These are phyloP conservation scores for Siniperca chuatsi DNA, from an alignment of 2,113 vertebrate genomes.

Conservation along the genomic window DNA sequence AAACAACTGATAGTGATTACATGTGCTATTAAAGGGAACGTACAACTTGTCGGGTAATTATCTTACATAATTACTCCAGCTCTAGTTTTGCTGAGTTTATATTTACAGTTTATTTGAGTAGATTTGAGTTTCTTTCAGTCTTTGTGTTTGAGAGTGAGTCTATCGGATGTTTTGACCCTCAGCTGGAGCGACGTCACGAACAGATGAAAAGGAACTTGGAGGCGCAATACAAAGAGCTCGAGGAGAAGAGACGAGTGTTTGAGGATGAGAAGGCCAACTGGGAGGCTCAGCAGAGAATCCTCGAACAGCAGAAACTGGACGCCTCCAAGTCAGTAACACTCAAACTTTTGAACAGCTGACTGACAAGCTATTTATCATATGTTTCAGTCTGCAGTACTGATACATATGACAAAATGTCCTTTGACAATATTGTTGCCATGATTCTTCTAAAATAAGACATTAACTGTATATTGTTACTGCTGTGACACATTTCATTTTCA, in stretches of 20 bases:
- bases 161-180: neutral
- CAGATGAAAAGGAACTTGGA: constrained; percentile 89
- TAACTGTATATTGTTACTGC: neutral
- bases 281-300: constrained; percentile 86
- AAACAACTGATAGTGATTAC: neutral
- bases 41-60: neutral
- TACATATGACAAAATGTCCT: neutral
- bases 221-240: constrained; percentile 88
- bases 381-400: neutral
- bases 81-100: neutral
- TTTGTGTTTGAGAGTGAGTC: neutral
- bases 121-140: neutral
- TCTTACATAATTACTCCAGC: neutral
- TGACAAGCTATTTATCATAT: too few species aligned
- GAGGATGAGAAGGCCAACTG: constrained; percentile 86
- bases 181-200: constrained; percentile 87
- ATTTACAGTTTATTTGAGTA: too few species aligned
- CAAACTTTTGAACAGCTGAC: neutral
- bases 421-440: neutral
- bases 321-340: constrained; percentile 83
- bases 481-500: neutral
- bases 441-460: neutral
- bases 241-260: constrained; percentile 85
- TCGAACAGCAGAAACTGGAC: constrained; percentile 88
- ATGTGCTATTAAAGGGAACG: neutral